These are phyloP conservation scores for Polypterus senegalus DNA, from an alignment of 2,113 vertebrate species.

Conservation along the genomic window DNA sequence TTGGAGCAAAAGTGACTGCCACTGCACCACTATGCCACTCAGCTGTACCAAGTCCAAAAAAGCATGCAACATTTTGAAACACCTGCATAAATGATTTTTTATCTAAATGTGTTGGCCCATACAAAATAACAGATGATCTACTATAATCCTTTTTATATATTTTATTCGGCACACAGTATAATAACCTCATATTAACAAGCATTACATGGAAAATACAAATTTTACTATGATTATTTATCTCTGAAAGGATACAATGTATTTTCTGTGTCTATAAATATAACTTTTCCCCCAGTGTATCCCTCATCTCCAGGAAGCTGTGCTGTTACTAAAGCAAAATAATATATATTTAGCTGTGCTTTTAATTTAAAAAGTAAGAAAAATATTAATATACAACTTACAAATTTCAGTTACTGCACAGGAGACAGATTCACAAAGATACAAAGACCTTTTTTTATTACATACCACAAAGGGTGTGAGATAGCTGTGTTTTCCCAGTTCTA, in stretches of 20 bases:
- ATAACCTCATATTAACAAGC: no score
- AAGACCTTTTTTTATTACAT: slow-evolving; percentile 26
- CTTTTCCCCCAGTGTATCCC: slow-evolving; percentile 84
- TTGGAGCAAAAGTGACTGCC: no score
- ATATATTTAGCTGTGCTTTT: background rate
- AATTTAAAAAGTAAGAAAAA: slow-evolving; percentile 23
- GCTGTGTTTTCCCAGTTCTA: slow-evolving; percentile 92
- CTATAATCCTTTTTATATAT: no score
- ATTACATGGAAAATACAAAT: background rate
- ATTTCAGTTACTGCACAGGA: background rate
- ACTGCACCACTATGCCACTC: no score
- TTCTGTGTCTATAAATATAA: slow-evolving; percentile 95
- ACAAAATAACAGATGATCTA: no score
- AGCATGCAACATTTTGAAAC: no score
- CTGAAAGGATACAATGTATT: slow-evolving; percentile 91
- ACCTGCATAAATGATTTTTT: no score
- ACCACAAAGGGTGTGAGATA: slow-evolving; percentile 95
- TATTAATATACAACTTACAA: slow-evolving; percentile 15
- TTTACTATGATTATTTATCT: no score
- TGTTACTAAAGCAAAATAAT: slow-evolving; percentile 56
- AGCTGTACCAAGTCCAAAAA: no score
- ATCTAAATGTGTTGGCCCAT: no score
- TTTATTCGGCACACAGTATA: no score
- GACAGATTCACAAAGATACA: no score
- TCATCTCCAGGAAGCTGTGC: slow-evolving; percentile 81